Conservation (phyloP, 2,888 invertebrate genomes). For the Meghimatium bilineatum region DNA sequence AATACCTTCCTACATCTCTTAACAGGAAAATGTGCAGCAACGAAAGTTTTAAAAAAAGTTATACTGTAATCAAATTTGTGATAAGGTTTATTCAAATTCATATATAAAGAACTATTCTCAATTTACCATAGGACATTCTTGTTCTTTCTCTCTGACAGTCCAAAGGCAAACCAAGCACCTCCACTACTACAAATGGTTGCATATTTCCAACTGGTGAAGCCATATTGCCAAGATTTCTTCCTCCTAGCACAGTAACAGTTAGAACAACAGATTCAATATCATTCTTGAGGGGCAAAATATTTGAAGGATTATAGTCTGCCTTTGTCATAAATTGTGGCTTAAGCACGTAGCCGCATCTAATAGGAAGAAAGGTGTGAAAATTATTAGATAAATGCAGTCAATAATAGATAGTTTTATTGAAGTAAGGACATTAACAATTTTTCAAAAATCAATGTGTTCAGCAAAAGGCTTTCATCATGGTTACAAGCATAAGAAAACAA, state of each 20-base stretch:
- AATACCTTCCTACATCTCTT: too few relatives aligned
- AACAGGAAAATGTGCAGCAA: too few relatives aligned
- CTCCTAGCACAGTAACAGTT: constrained; percentile 88
- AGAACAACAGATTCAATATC: constrained; percentile 82
- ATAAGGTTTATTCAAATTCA: too few relatives aligned
- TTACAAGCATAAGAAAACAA: too few relatives aligned
- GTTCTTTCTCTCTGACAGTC: constrained; percentile 90
- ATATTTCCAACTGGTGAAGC: constrained; percentile 83
- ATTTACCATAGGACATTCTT: constrained; percentile 87
- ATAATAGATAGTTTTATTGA: too few relatives aligned
- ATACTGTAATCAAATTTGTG: too few relatives aligned
- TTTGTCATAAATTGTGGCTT: constrained; percentile 92
- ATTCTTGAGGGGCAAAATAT: constrained; percentile 75
- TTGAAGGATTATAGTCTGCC: constrained; percentile 85
- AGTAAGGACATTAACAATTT: too few relatives aligned
- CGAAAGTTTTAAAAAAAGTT: too few relatives aligned
- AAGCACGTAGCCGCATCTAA: constrained; percentile 90
- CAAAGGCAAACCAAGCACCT: constrained; percentile 90
- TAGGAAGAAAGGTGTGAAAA: constrained; percentile 27
- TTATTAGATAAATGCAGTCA: not conserved
- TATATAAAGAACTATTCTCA: too few relatives aligned
- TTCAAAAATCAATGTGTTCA: too few relatives aligned
- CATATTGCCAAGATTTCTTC: constrained; percentile 88
- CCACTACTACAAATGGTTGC: constrained; percentile 94
- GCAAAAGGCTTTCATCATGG: too few relatives aligned